Base-by-base conservation (phyloP, 2,113 vertebrate species). In the Ptilorrhoa leucosticta region DNA sequence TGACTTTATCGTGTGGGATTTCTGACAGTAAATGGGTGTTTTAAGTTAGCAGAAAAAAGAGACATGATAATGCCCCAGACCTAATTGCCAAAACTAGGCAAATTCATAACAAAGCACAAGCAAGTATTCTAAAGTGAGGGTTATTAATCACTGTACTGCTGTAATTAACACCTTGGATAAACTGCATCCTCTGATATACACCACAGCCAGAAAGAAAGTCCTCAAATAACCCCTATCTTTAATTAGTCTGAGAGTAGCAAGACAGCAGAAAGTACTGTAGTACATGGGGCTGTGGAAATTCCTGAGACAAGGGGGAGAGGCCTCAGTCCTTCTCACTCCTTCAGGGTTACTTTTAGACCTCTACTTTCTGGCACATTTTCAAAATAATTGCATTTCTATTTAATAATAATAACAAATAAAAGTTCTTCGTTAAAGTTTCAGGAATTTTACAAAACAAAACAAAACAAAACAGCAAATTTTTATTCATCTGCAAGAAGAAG, bases 271-370 rank as follows among this genome's bases (percentile, higher is more conserved):
- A 31, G 39, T 40, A 30, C 17, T 37, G 7, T 12, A 64, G 11
- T 24, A 35, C 0, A 0, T 21, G 27, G 7, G 13, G 6, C 6
- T 71, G 2, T 37, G 47, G n/a, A 51, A 44, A 8, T 31, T 57
- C 66, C 21, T 54, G 64, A 76, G 64, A 72, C 26, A 28, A 58
- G 39, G n/a, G 56, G 19, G 20, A 89, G 77, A 61, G 4, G 10
- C 3, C 27, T 51, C 51, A 47, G 27, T 10, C 37, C 42, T 48
- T 21, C 42, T 72, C 48, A 33, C 5, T 69, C 23, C 31, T n/a
- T 37, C 16, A 80, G 17, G 4, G 7, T 75, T 26, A n/a, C 20
- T 65, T 75, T 17, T 16, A 86, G 14, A 50, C 15, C 22, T 69
- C 26, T 73, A 10, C 22, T 60, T 89, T 54, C 39, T 39, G 31